phyloP scores from a whole-genome alignment of 2,888 invertebrate species.

The Melolontha melolontha region DNA sequence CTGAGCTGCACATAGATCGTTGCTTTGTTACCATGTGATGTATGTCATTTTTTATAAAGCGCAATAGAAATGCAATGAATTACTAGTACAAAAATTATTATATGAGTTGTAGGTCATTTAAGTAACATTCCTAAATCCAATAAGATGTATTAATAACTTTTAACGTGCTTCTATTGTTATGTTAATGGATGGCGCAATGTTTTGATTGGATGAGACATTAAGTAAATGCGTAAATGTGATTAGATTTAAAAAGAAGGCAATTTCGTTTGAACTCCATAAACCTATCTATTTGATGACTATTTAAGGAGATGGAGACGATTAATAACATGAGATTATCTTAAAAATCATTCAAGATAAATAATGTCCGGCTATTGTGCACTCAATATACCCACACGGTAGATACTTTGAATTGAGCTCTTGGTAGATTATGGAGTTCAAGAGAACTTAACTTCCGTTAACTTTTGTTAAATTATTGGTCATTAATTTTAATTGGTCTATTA shows the following conservation, averaged over 20 bases:
- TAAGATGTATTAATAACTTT: too few relatives aligned
- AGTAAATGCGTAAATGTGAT: neutral
- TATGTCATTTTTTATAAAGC: too few relatives aligned
- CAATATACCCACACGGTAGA: neutral
- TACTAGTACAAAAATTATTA: too few relatives aligned
- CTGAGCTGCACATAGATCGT: too few relatives aligned
- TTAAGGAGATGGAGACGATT: constrained; percentile 45
- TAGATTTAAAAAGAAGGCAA: neutral
- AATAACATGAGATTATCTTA: constrained; percentile 48
- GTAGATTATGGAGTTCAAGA: constrained; percentile 45
- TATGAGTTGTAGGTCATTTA: too few relatives aligned
- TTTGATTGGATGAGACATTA: constrained; percentile 19
- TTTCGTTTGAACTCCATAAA: constrained; percentile 34
- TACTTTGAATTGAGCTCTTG: constrained; percentile 40
- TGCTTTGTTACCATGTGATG: too few relatives aligned
- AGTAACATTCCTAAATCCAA: too few relatives aligned
- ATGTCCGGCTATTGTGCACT: constrained; percentile 9
- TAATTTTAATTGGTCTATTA: constrained; percentile 55
- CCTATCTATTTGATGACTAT: constrained; percentile 42
- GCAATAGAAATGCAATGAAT: too few relatives aligned
- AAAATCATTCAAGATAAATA: constrained; percentile 48
- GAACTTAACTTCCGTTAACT: constrained; percentile 49
- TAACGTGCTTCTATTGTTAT: constrained; percentile 4
- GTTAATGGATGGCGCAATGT: constrained; percentile 24
- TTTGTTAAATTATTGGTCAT: constrained; percentile 53